Evolutionary conservation across 2,113 vertebrate genomes (phyloP).

Genomic region (Actenoides hombroni): DNA sequence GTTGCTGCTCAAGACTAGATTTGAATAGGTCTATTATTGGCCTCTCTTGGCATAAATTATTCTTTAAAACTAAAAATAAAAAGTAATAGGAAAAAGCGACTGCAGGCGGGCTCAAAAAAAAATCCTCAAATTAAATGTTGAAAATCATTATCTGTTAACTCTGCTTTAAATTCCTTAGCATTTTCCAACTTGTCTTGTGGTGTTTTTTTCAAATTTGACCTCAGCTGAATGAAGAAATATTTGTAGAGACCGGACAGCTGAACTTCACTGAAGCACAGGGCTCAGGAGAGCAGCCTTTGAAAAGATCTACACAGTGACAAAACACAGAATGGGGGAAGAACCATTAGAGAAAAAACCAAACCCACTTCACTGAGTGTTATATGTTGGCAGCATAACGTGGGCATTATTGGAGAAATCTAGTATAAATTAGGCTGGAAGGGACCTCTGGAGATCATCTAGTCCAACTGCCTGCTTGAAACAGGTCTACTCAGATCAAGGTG

Average conservation of each 20-base stretch:
- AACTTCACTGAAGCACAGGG: neutral
- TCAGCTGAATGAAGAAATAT: neutral
- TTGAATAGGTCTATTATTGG: neutral
- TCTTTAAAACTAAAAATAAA: neutral
- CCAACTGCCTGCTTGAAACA: neutral
- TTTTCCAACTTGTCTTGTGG: neutral
- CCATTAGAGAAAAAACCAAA: neutral
- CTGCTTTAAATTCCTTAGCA: neutral
- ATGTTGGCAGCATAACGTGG: neutral
- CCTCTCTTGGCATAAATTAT: neutral
- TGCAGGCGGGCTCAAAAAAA: neutral
- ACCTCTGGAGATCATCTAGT: neutral
- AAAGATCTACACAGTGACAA: neutral
- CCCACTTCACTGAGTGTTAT: neutral
- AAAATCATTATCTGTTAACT: neutral
- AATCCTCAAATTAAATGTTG: neutral
- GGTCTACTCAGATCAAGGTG: neutral
- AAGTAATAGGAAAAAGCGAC: neutral
- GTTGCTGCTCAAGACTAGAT: neutral
- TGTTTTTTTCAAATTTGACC: neutral
- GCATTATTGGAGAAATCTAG: neutral
- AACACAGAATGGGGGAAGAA: neutral
- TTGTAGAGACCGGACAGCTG: neutral
- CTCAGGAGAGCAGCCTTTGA: neutral
- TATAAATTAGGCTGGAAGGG: neutral